phyloP scores from a whole-genome alignment of 53 echinoderm and acorn worm species.

The Zoroaster sp. region DNA sequence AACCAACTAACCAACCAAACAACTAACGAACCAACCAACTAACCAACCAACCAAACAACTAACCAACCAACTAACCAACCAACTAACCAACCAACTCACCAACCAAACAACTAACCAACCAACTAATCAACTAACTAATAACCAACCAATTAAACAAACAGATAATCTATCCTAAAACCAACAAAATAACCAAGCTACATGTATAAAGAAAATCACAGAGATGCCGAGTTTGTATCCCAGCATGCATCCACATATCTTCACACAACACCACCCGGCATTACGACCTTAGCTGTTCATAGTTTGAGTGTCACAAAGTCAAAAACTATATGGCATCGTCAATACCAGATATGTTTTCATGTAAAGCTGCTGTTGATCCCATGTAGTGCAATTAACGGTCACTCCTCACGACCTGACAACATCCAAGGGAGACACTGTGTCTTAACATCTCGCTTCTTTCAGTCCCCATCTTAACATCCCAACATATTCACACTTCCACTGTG shows the following conservation, averaged over 20 bases:
- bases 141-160: no score
- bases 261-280: not conserved
- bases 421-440: conserved; percentile 14
- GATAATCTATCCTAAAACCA: not conserved
- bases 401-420: not conserved
- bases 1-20: no score
- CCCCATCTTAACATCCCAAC: not conserved
- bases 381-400: not conserved
- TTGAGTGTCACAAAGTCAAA: not conserved
- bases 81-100: no score
- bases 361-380: conserved; percentile 19
- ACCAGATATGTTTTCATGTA: conserved; percentile 19
- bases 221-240: not conserved
- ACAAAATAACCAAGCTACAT: not conserved
- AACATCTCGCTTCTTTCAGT: not conserved
- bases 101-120: no score
- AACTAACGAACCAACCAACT: no score
- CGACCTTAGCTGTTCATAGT: not conserved
- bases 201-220: no score
- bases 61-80: no score
- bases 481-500: conserved; percentile 39
- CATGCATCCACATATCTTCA: not conserved
- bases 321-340: not conserved
- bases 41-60: no score
- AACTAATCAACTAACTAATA: no score